Evolutionary conservation across 1,140 invertebrate species (phyloP), one percentile per base, ranked within the genome.

Genomic region (Zaprionus vittiger): DNA sequence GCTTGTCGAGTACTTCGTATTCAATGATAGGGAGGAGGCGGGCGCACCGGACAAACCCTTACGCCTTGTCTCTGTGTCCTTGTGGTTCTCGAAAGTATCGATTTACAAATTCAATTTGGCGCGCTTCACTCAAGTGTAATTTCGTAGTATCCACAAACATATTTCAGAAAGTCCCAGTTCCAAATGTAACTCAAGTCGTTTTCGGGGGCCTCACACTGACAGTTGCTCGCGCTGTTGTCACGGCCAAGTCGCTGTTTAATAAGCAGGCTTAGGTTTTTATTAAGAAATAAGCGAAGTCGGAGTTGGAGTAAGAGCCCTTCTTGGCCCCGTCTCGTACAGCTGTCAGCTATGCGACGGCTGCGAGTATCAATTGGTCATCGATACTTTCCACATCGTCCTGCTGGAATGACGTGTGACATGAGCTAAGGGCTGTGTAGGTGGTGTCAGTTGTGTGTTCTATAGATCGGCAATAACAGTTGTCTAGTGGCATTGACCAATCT

Each of bases 231-330:
- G 41, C 41, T n/a, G 31, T 57, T 38, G 49, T 31, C 31, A 34
- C 31, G 31, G 6, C 73, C 86, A 86, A 80, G 77, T 83, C 78
- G 71, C 59, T 37, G 44, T 73, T 84, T 89, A 87, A 87, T 87
- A 87, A 87, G 84, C 84, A 70, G 84, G 84, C 84, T 87, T 89
- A 89, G 81, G 84, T 87, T 89, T 87, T 87, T 84, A 87, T 89
- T 84, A 84, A 84, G 84, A 89, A 89, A 64, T 87, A 62, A 59
- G 67, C 77, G 41, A 3, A 47, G 41, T 87, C 81, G 78, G 78
- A 80, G 80, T 55, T 62, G 66, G 57, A 63, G 26, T 55, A 65
- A 65, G 55, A 28, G 15, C 57, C 22, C 5, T 15, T 12, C 22
- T 55, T 15, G 3, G 52, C 44, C 59, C 82, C 55, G 73, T 52